Conservation (phyloP, 2,797 vertebrate genomes). For the Melanotaenia boesemani region DNA sequence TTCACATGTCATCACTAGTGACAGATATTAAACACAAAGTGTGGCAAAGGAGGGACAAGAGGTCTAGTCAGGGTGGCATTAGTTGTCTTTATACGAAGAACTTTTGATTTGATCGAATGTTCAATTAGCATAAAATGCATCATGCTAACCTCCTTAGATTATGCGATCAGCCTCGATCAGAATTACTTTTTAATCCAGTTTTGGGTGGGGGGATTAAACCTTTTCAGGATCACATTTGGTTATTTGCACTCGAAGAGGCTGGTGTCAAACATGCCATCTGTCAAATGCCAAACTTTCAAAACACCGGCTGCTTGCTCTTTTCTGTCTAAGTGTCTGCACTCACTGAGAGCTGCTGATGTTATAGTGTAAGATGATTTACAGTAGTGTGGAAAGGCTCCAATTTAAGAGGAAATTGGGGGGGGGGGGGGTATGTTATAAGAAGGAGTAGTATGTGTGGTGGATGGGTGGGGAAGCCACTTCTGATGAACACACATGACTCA, state of each 20-base stretch:
- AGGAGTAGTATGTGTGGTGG: slow-evolving; percentile 23
- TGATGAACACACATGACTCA: slow-evolving; percentile 60
- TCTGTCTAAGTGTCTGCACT: slow-evolving; percentile 28
- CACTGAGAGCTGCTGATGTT: slow-evolving; percentile 38
- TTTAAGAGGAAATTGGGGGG: slow-evolving; percentile 58
- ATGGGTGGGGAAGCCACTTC: slow-evolving; percentile 28
- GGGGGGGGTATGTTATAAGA: slow-evolving; percentile 43
- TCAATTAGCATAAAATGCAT: too few species aligned
- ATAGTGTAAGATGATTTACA: slow-evolving; percentile 62
- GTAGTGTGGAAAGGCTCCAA: slow-evolving; percentile 34
- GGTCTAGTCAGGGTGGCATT: too few species aligned
- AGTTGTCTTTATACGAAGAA: too few species aligned
- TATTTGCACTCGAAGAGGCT: slow-evolving; percentile 27
- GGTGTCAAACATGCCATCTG: slow-evolving; percentile 41
- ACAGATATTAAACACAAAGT: too few species aligned
- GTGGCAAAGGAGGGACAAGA: too few species aligned
- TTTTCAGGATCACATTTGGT: not conserved
- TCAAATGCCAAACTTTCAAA: slow-evolving; percentile 45
- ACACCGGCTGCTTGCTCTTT: slow-evolving; percentile 31
- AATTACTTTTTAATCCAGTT: too few species aligned
- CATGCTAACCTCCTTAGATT: too few species aligned
- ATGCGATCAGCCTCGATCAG: too few species aligned
- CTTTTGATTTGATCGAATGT: too few species aligned
- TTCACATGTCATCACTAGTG: too few species aligned
- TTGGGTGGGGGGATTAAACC: too few species aligned